A percentile compares a stretch with the other conserved stretches of the same genome.
Evolutionary conservation across 2,888 invertebrate genomes (phyloP).

Genomic region (Mamestra brassicae): DNA sequence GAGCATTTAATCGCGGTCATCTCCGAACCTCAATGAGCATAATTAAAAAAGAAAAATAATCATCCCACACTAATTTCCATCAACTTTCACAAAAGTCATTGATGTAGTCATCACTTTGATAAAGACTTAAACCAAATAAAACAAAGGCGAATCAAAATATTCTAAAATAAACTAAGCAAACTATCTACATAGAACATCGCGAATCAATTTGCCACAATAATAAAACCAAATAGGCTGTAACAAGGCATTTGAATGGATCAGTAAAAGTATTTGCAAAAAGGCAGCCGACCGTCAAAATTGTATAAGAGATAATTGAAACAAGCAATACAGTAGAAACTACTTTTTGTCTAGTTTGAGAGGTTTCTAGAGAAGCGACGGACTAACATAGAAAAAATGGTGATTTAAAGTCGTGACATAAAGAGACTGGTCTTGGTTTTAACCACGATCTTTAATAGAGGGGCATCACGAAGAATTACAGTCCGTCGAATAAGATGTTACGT

Average conservation of each 20-base stretch:
- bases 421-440: constrained; percentile 1
- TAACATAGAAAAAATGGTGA: neutral
- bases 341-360: neutral
- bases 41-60: neutral
- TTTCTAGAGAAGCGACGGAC: neutral
- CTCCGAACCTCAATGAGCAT: neutral
- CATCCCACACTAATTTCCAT: neutral
- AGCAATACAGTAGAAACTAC: neutral
- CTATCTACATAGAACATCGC: constrained; percentile 14
- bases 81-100: neutral
- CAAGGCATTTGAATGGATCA: constrained; percentile 12
- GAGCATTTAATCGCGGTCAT: neutral
- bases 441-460: neutral
- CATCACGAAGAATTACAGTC: neutral
- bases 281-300: constrained; percentile 12
- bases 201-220: constrained; percentile 24
- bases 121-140: neutral
- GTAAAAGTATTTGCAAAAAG: constrained; percentile 27
- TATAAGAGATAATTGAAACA: constrained; percentile 34
- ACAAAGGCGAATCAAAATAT: neutral
- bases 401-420: neutral
- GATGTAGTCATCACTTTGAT: neutral
- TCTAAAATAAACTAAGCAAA: neutral
- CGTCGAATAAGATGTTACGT: neutral
- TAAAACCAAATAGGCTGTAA: constrained; percentile 31